Evolutionary conservation across 2,797 vertebrate genomes (phyloP).

Genomic region (Rhinophrynus dorsalis): DNA sequence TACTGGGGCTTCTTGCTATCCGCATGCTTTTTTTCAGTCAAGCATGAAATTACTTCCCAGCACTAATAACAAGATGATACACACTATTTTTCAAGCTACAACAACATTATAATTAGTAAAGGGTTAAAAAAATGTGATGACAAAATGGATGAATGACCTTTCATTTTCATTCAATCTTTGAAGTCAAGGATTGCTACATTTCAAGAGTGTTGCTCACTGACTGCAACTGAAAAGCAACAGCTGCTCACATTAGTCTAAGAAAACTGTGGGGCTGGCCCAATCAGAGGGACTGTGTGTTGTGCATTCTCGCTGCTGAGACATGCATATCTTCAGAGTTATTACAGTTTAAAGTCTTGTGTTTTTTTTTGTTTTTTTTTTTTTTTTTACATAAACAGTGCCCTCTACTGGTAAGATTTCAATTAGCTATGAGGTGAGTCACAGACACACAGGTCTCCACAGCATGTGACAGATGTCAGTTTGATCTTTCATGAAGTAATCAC

Average conservation of each 20-base stretch:
- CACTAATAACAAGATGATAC: slow-evolving; percentile 34
- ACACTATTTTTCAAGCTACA: slow-evolving; percentile 20
- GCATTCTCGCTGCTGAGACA: too few species aligned
- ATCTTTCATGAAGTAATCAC: too few species aligned
- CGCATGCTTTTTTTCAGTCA: slow-evolving; percentile 26
- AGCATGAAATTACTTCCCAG: slow-evolving; percentile 45
- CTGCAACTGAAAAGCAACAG: not conserved
- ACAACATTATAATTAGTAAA: slow-evolving; percentile 22
- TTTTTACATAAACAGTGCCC: too few species aligned
- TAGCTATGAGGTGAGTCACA: too few species aligned
- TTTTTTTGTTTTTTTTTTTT: too few species aligned
- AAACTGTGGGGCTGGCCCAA: too few species aligned
- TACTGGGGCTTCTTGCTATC: slow-evolving; percentile 24
- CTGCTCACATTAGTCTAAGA: too few species aligned
- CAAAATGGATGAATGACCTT: not conserved
- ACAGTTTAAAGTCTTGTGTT: too few species aligned
- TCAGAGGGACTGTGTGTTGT: too few species aligned
- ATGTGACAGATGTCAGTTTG: too few species aligned
- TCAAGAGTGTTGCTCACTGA: not conserved
- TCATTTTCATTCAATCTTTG: not conserved
- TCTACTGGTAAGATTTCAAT: too few species aligned
- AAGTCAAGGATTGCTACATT: not conserved
- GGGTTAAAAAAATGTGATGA: slow-evolving; percentile 24
- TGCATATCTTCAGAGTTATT: too few species aligned
- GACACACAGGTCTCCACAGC: not conserved